Percentiles rank a stretch among this genome's conserved stretches.
Conservation (phyloP, 2,888 invertebrate genomes). For the Macrostomum cliftonense region DNA sequence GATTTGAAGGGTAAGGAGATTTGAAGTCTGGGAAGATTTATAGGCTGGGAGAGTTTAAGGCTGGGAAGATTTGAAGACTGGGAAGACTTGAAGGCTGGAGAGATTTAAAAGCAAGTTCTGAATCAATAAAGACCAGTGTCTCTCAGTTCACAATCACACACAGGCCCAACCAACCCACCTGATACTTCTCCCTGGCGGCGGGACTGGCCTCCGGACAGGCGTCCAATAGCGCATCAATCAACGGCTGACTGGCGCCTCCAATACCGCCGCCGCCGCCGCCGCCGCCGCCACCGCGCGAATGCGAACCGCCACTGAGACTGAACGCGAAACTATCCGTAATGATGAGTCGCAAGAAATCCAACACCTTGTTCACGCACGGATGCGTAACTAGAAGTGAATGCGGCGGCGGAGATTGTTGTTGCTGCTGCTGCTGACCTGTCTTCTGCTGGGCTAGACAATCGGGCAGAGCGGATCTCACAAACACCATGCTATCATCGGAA, state of each 20-base stretch:
- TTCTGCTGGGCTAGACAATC: neutral
- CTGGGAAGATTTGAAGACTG: no score
- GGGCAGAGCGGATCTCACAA: no score
- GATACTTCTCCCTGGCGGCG: neutral
- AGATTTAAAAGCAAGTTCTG: no score
- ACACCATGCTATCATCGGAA: no score
- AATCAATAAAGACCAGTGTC: no score
- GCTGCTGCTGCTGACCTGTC: no score
- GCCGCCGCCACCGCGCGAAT: neutral
- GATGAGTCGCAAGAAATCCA: constrained; percentile 79
- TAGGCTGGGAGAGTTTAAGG: no score
- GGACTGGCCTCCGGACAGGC: neutral
- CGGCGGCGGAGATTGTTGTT: neutral
- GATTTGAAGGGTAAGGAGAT: no score
- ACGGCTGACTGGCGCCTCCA: neutral
- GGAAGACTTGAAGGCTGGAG: no score
- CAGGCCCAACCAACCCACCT: neutral
- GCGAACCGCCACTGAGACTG: constrained; percentile 14
- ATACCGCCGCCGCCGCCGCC: no score
- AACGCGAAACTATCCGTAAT: constrained; percentile 75
- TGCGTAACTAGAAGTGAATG: constrained; percentile 47
- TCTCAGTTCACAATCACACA: no score
- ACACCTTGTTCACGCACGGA: constrained; percentile 66
- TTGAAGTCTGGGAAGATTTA: no score
- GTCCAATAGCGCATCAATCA: constrained; percentile 2